Evolutionary conservation across 2,113 vertebrate genomes (phyloP).

Genomic region (Mus musculus): DNA sequence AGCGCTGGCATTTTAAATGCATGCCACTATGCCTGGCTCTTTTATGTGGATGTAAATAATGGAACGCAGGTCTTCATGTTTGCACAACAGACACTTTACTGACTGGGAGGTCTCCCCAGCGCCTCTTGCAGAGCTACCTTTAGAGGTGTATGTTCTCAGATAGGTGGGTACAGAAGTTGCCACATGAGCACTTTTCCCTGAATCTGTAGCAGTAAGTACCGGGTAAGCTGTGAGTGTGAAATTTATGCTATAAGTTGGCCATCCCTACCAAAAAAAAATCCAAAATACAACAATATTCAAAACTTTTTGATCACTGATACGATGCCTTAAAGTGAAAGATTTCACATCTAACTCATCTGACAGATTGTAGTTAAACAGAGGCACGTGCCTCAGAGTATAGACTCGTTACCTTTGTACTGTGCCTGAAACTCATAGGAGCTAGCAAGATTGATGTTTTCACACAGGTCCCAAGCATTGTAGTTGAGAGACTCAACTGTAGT

Average conservation of each 20-base stretch:
- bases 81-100: neutral
- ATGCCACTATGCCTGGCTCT: neutral
- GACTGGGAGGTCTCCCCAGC: neutral
- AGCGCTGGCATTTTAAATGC: neutral
- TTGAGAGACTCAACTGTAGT: neutral
- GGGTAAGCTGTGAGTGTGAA: constrained; percentile 7
- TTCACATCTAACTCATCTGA: neutral
- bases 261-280: neutral
- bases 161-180: neutral
- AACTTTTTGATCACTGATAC: neutral
- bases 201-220: neutral
- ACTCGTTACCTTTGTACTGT: neutral
- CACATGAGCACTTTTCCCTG: neutral
- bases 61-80: neutral
- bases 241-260: neutral
- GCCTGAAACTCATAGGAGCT: neutral
- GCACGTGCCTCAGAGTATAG: neutral
- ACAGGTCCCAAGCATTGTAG: neutral
- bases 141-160: neutral
- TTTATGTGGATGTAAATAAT: neutral
- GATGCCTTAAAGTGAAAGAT: neutral
- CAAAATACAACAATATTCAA: neutral
- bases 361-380: neutral
- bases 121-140: neutral
- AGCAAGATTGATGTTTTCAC: neutral